Base-by-base conservation (phyloP, 2,113 vertebrate genomes). In the Ceyx cyanopectus region DNA sequence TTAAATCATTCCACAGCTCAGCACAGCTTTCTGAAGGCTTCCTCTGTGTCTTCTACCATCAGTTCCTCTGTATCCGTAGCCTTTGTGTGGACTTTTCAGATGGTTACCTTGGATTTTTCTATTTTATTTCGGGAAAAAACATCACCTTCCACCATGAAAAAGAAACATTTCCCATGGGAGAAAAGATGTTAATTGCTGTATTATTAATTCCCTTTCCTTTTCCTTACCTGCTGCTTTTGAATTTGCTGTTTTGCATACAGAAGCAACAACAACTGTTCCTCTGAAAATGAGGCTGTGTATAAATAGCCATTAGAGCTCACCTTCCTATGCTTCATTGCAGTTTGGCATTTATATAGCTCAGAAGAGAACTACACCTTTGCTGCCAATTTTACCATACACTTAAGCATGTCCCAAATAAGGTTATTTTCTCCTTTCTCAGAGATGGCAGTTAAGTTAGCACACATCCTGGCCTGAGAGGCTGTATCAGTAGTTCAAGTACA, bases 1-100 rank as follows among this genome's bases (percentile, higher is more conserved):
- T 23, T 85, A 54, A 6, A 2, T 12, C 43, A n/a, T 29, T 27
- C 40, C 54, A 57, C 45, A 79, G 81, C 48, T 43, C 69, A 54
- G 43, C 37, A 41, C 43, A 50, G 66, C 34, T 45, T 32, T 8
- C 15, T 1, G 14, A 75, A 37, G 73, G 26, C 21, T n/a, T 70
- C 65, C 20, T 24, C 24, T 12, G 4, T 1, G 32, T 48, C 51
- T 65, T 80, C n/a, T 40, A 14, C 9, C 10, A 32, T 22, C 24
- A 41, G 7, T 2, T 84, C 61, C 43, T 60, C 57, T 8, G 0
- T 0, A 40, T 60, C 57, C 7, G 0, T 0, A 40, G 57, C 17
- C 43, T 74, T 23, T 48, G 17, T 12, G 18, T 16, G 9, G 14
- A 34, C 30, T 85, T 80, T 23, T 23, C 43, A 53, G 43, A 51